Conservation (phyloP, 2,113 vertebrate genomes). For the Scomber scombrus region DNA sequence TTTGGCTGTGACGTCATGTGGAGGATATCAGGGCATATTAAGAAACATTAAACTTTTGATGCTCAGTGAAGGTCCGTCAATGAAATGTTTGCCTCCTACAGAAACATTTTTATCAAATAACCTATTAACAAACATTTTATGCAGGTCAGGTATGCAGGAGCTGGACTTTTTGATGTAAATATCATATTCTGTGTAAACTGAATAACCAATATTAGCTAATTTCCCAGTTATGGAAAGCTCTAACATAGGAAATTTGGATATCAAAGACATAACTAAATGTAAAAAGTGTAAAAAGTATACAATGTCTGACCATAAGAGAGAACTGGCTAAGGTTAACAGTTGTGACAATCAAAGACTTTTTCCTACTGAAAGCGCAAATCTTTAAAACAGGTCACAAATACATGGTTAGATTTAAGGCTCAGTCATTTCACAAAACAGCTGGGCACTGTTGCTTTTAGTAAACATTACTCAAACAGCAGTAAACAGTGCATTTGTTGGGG, state of each 20-base stretch:
- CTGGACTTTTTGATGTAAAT: background rate
- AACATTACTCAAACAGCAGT: background rate
- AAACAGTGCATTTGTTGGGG: background rate
- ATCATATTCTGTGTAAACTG: background rate
- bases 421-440: no score
- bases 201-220: background rate
- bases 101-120: background rate
- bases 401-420: background rate
- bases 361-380: background rate
- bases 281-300: no score
- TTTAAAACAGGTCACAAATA: slow-evolving; percentile 1
- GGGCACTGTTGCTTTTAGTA: background rate
- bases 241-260: background rate
- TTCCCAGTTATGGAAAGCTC: background rate
- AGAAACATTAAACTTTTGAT: background rate
- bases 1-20: background rate
- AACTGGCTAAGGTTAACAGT: background rate
- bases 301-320: no score
- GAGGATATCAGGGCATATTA: background rate
- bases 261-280: background rate
- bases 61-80: slow-evolving; percentile 20
- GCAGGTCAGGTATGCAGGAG: background rate
- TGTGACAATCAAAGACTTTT: background rate
- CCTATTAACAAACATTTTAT: background rate
- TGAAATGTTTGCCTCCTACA: slow-evolving; percentile 19